Evolutionary conservation across 2,113 vertebrate species (phyloP).

Genomic region (Galeopterus variegatus): DNA sequence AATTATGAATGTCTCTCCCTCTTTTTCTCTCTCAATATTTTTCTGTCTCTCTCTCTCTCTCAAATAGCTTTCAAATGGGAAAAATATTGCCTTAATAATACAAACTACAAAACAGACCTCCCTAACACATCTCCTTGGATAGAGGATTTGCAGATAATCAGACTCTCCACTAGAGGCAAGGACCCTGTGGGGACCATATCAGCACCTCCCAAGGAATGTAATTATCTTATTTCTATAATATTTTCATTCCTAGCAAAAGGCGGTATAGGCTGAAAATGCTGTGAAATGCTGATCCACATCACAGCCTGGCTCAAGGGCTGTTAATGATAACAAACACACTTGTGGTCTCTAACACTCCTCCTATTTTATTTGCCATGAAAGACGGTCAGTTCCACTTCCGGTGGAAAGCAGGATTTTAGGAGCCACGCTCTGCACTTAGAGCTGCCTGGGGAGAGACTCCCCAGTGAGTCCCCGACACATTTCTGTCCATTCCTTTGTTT

Average conservation of each 20-base stretch:
- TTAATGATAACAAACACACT: accelerated
- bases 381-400: neutral
- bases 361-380: neutral
- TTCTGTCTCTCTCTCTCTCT: neutral
- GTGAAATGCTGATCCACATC: too few species aligned
- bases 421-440: neutral
- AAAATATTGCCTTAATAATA: slow-evolving; percentile 8
- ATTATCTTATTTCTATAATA: neutral
- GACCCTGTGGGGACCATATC: neutral
- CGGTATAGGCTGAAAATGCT: neutral
- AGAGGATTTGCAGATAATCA: neutral
- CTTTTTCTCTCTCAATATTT: neutral
- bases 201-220: neutral
- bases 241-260: neutral
- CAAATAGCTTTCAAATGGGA: neutral
- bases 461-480: accelerated
- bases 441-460: neutral
- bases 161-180: neutral
- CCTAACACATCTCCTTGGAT: neutral
- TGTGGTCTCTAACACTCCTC: neutral
- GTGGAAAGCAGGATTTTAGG: neutral
- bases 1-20: neutral
- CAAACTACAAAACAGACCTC: neutral
- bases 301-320: neutral
- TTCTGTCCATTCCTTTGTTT: neutral